Evolutionary conservation across 2,113 vertebrate species (phyloP).

Genomic region (Lota lota): DNA sequence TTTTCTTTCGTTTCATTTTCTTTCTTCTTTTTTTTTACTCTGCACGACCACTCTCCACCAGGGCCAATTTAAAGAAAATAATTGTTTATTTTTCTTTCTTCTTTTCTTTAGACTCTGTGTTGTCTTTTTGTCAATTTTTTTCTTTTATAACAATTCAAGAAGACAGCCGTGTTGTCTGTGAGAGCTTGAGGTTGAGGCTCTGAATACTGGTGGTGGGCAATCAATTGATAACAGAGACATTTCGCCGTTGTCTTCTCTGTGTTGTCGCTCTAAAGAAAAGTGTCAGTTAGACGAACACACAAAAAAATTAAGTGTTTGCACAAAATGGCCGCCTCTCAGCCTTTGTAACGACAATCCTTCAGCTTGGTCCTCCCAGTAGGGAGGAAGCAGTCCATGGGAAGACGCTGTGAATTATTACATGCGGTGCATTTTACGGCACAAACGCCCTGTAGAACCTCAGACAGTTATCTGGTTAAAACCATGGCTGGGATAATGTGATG

Average conservation of each 20-base stretch:
- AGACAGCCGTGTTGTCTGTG: background rate
- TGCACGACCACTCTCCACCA: constrained; percentile 20
- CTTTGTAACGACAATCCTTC: background rate
- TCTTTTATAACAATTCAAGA: constrained; percentile 6
- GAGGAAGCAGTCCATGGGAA: background rate
- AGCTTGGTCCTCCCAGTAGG: background rate
- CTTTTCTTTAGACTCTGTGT: background rate
- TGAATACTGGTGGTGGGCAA: too few relatives aligned
- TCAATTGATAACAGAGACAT: too few relatives aligned
- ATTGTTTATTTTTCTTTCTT: constrained; percentile 23
- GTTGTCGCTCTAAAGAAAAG: too few relatives aligned
- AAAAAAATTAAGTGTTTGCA: background rate
- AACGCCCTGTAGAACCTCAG: constrained; percentile 33
- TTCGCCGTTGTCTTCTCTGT: too few relatives aligned
- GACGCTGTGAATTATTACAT: constrained; percentile 18
- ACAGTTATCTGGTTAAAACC: constrained; percentile 25
- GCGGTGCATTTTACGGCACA: constrained; percentile 15
- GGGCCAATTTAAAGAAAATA: constrained; percentile 34
- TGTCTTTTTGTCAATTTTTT: constrained; percentile 26
- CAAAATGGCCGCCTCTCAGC: constrained; percentile 4
- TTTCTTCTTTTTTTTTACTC: constrained; percentile 41
- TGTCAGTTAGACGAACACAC: too few relatives aligned
- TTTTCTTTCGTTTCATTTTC: constrained; percentile 24
- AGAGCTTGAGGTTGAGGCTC: too few relatives aligned
- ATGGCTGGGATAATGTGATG: constrained; percentile 30